Evolutionary conservation across 2,113 vertebrate genomes (phyloP), one percentile per base, ranked within the genome.

Genomic region (Anolis carolinensis): DNA sequence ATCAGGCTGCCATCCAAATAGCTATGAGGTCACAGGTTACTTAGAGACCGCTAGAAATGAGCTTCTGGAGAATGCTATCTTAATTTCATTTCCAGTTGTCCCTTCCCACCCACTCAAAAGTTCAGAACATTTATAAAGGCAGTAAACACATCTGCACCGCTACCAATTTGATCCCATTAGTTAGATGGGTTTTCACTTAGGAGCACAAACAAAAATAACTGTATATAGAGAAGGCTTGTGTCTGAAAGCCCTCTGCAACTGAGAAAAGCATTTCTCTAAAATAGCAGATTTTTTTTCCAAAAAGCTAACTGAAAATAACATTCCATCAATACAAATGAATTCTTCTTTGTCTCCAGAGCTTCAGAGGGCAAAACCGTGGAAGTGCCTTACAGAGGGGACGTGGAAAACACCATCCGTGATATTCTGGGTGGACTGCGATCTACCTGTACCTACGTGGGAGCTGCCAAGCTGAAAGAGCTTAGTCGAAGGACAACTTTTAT

Each of bases 391-490:
- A 97, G 87, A 94, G 99, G 98, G 7, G 97, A 98, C 0, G 98
- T 98, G 44, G 97, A 98, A 88, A 92, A 97, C 95, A 99, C 99
- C 21, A 96, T 99, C 87, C 97, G 95, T 44, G 99, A 99, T 86
- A 97, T 99, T 90, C 93, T 99, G 0, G 99, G 98, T 0, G 98
- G 99, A 13, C 96, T 99, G 82, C 97, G 99, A 82, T 99, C 99
- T 89, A 99, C 99, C 84, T 99, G 99, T 93, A 99, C 98, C 70
- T 99, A 99, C 0, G 99, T 99, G 91, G 99, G 99, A 82, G 99
- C 99, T 0, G 98, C 98, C 92, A 99, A 97, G 89, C 98, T 99
- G 82, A 99, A 99, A 92, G 99, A 99, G 94, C 97, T 99, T 89
- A 98, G 98, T 95, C 95, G 97, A 89, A 97, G 99, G 91, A 98